A percentile compares a stretch with the other conserved stretches of the same genome.
phyloP scores from a whole-genome alignment of 1,140 invertebrate genomes.

The Camponotus vicinus region DNA sequence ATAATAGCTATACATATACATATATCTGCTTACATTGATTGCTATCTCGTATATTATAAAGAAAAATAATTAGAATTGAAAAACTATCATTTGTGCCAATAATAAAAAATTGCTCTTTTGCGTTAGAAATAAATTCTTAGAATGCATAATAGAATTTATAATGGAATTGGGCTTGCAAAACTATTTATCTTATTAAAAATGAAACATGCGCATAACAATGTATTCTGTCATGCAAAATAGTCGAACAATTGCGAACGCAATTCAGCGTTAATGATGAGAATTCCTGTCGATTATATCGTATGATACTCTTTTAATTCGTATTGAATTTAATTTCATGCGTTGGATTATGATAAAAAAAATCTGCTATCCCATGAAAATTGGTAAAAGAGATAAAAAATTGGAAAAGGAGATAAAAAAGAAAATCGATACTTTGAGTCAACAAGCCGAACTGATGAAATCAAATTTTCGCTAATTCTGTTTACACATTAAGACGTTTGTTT shows the following conservation, averaged over 20 bases:
- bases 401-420: not conserved
- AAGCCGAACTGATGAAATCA: not conserved
- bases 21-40: not conserved
- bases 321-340: slow-evolving; percentile 42
- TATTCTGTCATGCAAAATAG: not conserved
- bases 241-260: not conserved
- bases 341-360: not conserved
- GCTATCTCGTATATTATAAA: not conserved
- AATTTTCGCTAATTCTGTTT: not conserved
- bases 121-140: not conserved
- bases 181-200: slow-evolving; percentile 3
- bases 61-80: not conserved
- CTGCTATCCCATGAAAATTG: not conserved
- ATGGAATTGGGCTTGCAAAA: not conserved
- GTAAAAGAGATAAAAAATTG: not conserved
- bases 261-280: slow-evolving; percentile 24
- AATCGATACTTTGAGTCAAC: slow-evolving; percentile 20
- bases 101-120: not conserved
- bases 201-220: not conserved
- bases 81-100: not conserved
- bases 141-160: not conserved
- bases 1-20: not conserved
- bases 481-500: not conserved
- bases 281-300: not conserved
- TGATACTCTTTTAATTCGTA: not conserved